Conservation (phyloP, 2,888 invertebrate genomes). For the Drosophila borborema region DNA sequence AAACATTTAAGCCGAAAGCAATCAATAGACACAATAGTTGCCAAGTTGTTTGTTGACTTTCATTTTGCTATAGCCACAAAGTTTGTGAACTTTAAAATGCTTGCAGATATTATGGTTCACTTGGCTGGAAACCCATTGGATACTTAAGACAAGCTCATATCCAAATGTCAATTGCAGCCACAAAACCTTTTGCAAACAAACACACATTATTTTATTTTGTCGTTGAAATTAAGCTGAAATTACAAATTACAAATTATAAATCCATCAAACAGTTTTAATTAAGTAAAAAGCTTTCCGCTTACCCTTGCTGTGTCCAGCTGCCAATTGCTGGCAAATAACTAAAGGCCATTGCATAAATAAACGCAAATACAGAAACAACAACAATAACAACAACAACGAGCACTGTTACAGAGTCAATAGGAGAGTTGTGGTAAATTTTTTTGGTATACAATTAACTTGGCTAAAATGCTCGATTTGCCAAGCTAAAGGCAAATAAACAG, state of each 20-base stretch:
- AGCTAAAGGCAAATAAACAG: constrained; percentile 50
- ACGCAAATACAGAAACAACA: constrained; percentile 9
- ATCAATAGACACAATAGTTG: constrained; percentile 29
- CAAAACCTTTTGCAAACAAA: constrained; percentile 13
- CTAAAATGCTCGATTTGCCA: constrained; percentile 40
- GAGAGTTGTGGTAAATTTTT: constrained; percentile 2
- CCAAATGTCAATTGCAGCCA: constrained; percentile 40
- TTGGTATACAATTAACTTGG: constrained; percentile 15
- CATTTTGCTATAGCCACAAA: constrained; percentile 26
- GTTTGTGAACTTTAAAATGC: constrained; percentile 38
- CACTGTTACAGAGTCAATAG: constrained; percentile 23
- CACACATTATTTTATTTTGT: background rate
- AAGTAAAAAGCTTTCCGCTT: constrained; percentile 31
- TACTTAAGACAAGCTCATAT: constrained; percentile 39
- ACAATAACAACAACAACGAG: background rate
- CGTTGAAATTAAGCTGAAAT: background rate
- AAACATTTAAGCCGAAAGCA: constrained; percentile 28
- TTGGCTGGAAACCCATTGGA: constrained; percentile 26
- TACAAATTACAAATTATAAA: constrained; percentile 7
- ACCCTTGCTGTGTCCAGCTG: constrained; percentile 20
- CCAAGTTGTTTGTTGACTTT: constrained; percentile 33
- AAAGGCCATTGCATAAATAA: constrained; percentile 49
- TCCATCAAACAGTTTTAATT: constrained; percentile 48
- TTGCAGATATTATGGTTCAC: constrained; percentile 36
- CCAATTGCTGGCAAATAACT: constrained; percentile 33